Evolutionary conservation across 2,888 invertebrate species (phyloP).

Genomic region (Petrolisthes cinctipes): DNA sequence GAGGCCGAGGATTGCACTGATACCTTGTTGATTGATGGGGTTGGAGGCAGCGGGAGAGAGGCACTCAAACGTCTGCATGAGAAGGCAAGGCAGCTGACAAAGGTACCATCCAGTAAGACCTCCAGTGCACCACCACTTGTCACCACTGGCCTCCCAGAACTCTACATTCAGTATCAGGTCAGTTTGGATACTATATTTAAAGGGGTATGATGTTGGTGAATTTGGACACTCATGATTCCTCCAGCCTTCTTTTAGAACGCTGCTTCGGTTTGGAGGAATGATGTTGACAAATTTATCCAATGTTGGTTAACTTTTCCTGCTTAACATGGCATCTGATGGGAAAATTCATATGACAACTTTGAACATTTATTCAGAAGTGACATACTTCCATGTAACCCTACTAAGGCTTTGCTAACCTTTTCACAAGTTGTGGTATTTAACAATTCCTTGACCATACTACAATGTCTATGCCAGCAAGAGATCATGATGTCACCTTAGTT

Average conservation of each 20-base stretch:
- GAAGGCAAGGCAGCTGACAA: not conserved
- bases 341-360: not conserved
- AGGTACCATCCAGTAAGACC: not conserved
- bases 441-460: not conserved
- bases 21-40: slow-evolving; percentile 14
- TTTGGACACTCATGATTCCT: not conserved
- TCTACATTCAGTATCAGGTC: slow-evolving; percentile 19
- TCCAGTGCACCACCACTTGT: not conserved
- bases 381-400: not conserved
- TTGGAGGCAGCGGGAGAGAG: not conserved
- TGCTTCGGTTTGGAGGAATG: not conserved
- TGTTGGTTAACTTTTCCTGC: not conserved
- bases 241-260: not conserved
- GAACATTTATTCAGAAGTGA: not conserved
- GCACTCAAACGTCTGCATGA: not conserved
- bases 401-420: not conserved
- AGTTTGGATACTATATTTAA: not conserved
- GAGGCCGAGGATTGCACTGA: not conserved
- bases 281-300: not conserved
- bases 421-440: too few relatives aligned
- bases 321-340: not conserved
- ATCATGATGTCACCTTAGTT: too few relatives aligned
- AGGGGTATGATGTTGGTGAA: not conserved
- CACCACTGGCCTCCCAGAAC: not conserved
- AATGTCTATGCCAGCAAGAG: too few relatives aligned